Conservation (phyloP, 1,140 invertebrate genomes). For the Dolichoris vasculosae region DNA sequence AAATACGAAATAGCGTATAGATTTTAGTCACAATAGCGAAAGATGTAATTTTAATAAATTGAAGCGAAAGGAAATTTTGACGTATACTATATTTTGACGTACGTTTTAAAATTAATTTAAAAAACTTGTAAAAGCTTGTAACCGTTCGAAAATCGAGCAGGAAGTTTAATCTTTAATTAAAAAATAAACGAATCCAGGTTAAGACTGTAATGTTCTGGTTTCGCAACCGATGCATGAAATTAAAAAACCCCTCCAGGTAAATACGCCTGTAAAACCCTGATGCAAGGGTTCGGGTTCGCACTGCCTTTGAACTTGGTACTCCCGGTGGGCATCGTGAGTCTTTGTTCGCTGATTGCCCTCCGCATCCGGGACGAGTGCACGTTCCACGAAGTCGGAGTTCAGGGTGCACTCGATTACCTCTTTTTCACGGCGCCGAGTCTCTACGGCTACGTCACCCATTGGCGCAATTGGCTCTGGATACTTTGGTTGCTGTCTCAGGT, state of each 20-base stretch:
- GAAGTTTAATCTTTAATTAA: no score
- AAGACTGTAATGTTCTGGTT: no score
- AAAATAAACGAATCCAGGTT: no score
- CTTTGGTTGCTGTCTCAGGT: constrained; percentile 85
- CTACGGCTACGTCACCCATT: constrained; percentile 75
- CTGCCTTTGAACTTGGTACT: constrained; percentile 84
- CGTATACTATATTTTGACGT: no score
- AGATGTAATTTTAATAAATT: no score
- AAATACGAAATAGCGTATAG: no score
- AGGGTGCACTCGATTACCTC: constrained; percentile 80
- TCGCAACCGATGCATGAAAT: background rate
- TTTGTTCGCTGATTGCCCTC: constrained; percentile 78
- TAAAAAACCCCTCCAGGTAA: constrained; percentile 74
- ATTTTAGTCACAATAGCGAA: no score
- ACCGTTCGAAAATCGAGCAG: no score
- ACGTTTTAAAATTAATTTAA: no score
- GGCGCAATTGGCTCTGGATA: constrained; percentile 84
- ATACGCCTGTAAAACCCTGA: constrained; percentile 89
- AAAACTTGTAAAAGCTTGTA: no score
- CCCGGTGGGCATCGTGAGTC: constrained; percentile 79
- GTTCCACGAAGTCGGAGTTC: constrained; percentile 72
- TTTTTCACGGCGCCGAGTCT: constrained; percentile 79
- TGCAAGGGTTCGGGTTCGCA: constrained; percentile 87
- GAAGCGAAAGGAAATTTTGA: no score
- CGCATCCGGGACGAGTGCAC: constrained; percentile 79